Evolutionary conservation across 35 echinoderm and acorn worm genomes (phyloP).

Genomic region (Hemicentrotus pulcherrimus): DNA sequence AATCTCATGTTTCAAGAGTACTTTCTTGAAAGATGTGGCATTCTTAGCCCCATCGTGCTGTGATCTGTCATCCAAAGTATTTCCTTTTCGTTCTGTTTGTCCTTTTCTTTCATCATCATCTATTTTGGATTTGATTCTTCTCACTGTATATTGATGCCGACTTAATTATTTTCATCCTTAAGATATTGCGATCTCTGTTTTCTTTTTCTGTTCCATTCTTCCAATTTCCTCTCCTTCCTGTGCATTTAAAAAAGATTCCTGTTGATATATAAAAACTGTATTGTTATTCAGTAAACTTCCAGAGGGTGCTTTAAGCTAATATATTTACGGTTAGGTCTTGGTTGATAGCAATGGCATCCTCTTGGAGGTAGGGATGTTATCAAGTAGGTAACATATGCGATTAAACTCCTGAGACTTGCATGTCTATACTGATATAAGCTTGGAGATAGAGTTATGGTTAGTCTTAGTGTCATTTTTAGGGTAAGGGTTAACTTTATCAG

Average conservation of each 20-base stretch:
- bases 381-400: too few species aligned
- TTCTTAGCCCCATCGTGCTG: neutral
- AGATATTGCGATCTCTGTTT: neutral
- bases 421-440: too few species aligned
- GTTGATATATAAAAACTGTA: neutral
- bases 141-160: neutral
- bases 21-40: neutral
- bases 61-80: neutral
- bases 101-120: neutral
- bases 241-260: neutral
- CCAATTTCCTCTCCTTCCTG: neutral
- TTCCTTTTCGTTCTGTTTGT: neutral
- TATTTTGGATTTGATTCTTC: neutral
- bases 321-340: too few species aligned
- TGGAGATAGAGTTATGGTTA: too few species aligned
- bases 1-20: constrained; percentile 1
- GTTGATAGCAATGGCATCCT: too few species aligned
- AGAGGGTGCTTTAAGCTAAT: too few species aligned
- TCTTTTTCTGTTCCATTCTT: neutral
- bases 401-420: too few species aligned
- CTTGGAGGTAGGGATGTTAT: too few species aligned
- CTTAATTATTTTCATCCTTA: neutral
- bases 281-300: too few species aligned
- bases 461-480: too few species aligned
- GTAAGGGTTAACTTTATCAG: too few species aligned